Evolutionary conservation across 2,888 invertebrate species (phyloP), one percentile per base, ranked within the genome.

Genomic region (Escarpia spicata): DNA sequence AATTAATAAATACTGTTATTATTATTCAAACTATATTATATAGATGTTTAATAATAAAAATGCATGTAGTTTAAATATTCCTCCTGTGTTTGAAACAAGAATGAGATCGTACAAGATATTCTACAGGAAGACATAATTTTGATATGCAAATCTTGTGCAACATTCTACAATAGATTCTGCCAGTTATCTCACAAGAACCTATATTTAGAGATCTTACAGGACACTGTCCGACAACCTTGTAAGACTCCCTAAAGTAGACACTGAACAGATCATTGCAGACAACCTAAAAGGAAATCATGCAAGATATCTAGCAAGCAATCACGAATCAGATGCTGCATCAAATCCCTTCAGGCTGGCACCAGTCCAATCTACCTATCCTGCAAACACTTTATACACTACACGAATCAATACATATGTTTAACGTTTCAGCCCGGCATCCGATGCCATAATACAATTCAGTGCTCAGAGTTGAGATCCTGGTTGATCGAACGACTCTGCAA

Each of bases 341-440:
- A 75, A 75, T 75, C 75, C 75, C n/a, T 15, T 4, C 26, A 75
- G 75, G n/a, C 75, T 26, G 26, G n/a, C 75, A 26, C 19, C 19
- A 26, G 19, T 75, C 26, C 75, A 75, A n/a, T 75, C 26, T 75
- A 75, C 19, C 19, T 75, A 19, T 75, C 75, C 75, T 75, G n/a
- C 75, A 75, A 75, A 75, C 26, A 75, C 75, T 19, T 75, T 75
- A 75, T 75, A 75, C 75, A 75, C 26, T 75, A 75, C 26, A 75
- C 6, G n/a, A 75, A 75, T 75, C 75, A 75, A 75, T 75, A 75
- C 75, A 75, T 75, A 75, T 75, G 75, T 75, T 75, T 75, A 75
- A 26, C n/a, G 19, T 75, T 75, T 75, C 75, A 6, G 75, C 75
- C 75, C 75, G 26, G 26, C 26, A 26, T 26, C 75, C 19, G 26